A percentile compares a stretch with the other conserved stretches of the same genome.
Evolutionary conservation across 1,140 invertebrate genomes (phyloP).

Genomic region (Leguminivora glycinivorella): DNA sequence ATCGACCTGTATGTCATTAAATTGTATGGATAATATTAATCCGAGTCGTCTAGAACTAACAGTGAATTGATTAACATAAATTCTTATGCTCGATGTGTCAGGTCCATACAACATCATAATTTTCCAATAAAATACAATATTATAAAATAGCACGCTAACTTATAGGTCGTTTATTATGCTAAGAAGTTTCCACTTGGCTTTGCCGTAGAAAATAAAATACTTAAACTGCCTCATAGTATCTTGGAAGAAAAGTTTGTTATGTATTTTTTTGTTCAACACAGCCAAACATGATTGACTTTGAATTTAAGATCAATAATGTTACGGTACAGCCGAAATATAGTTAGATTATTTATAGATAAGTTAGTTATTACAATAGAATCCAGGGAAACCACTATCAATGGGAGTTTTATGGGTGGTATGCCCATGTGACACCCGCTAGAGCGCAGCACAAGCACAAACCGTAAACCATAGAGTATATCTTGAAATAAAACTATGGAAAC

Average conservation of each 20-base stretch:
- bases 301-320: background rate
- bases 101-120: background rate
- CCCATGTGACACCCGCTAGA: too few species aligned
- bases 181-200: background rate
- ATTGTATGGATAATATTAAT: background rate
- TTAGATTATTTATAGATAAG: background rate
- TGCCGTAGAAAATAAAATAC: background rate
- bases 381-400: background rate
- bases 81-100: conserved; percentile 6
- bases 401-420: too few species aligned
- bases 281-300: background rate
- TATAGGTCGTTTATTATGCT: background rate
- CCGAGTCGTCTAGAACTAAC: background rate
- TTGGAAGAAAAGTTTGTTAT: background rate
- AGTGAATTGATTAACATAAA: background rate
- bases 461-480: too few species aligned
- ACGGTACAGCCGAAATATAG: background rate
- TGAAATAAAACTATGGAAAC: too few species aligned
- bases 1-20: background rate
- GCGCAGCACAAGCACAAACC: too few species aligned
- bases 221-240: background rate
- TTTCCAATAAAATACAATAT: conserved; percentile 6
- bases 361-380: background rate
- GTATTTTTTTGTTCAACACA: background rate
- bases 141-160: background rate